Evolutionary conservation across 2,888 invertebrate genomes (phyloP).

Genomic region (Parelbella ahira): DNA sequence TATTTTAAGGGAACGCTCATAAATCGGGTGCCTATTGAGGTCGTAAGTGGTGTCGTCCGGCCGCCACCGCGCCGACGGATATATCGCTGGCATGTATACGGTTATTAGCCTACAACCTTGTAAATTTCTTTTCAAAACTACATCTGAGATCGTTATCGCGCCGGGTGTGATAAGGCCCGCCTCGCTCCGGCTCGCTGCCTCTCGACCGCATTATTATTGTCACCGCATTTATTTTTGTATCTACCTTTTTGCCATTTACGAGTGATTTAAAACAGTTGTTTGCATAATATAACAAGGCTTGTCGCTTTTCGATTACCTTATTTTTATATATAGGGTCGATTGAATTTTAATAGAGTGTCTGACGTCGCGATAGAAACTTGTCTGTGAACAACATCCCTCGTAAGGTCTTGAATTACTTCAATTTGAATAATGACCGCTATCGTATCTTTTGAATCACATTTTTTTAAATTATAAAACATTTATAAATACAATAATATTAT

Average conservation of each 20-base stretch:
- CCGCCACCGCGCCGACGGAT: constrained; percentile 49
- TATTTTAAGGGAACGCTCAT: constrained; percentile 59
- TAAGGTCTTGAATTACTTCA: constrained; percentile 48
- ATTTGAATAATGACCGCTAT: constrained; percentile 43
- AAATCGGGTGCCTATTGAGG: constrained; percentile 64
- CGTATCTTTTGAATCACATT: no score
- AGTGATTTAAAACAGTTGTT: constrained; percentile 59
- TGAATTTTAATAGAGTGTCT: constrained; percentile 59
- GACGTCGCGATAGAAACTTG: constrained; percentile 44
- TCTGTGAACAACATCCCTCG: constrained; percentile 52
- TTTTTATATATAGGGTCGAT: constrained; percentile 46
- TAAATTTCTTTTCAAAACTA: constrained; percentile 66
- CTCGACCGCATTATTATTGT: constrained; percentile 50
- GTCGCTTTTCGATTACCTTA: constrained; percentile 55
- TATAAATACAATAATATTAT: no score
- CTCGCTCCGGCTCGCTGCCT: no score
- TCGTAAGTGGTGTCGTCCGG: constrained; percentile 58
- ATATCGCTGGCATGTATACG: constrained; percentile 55
- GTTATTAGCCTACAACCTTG: constrained; percentile 63
- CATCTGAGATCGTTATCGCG: constrained; percentile 64
- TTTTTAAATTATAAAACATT: no score
- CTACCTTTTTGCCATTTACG: constrained; percentile 56
- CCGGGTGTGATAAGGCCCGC: constrained; percentile 46
- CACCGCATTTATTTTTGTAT: constrained; percentile 52
- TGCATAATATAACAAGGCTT: constrained; percentile 64